Conservation (phyloP, 2,888 invertebrate species). For the Resseliella maxima region DNA sequence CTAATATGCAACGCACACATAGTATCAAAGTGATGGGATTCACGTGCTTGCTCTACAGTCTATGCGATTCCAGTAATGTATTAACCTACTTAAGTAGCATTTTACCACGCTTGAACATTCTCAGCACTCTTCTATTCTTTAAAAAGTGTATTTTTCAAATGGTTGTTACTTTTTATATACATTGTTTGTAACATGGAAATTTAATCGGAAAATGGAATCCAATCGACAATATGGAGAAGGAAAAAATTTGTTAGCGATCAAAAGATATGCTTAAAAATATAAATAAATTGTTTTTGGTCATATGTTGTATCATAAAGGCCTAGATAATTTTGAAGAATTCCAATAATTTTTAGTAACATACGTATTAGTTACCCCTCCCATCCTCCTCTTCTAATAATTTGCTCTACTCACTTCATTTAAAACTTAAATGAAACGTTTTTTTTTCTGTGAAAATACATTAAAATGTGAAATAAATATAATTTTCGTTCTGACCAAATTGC, state of each 20-base stretch:
- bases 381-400: neutral
- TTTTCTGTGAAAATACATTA: neutral
- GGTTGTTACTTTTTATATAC: neutral
- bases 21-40: slow-evolving; percentile 12
- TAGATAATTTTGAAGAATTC: neutral
- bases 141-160: neutral
- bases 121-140: neutral
- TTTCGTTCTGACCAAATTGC: neutral
- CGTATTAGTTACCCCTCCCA: no score
- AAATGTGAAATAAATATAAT: neutral
- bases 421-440: neutral
- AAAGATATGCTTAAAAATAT: neutral
- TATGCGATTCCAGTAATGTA: slow-evolving; percentile 35
- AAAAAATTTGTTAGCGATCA: neutral
- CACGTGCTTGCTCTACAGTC: slow-evolving; percentile 17
- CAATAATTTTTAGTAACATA: neutral
- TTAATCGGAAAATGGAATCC: slow-evolving; percentile 36
- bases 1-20: neutral
- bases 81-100: slow-evolving; percentile 49
- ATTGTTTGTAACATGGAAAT: slow-evolving; percentile 1
- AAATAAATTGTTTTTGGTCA: slow-evolving; percentile 11
- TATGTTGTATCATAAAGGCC: neutral
- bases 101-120: neutral
- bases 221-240: neutral
- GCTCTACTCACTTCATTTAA: neutral